Evolutionary conservation across 2,888 invertebrate genomes (phyloP).

Genomic region (Eupithecia dodoneata): DNA sequence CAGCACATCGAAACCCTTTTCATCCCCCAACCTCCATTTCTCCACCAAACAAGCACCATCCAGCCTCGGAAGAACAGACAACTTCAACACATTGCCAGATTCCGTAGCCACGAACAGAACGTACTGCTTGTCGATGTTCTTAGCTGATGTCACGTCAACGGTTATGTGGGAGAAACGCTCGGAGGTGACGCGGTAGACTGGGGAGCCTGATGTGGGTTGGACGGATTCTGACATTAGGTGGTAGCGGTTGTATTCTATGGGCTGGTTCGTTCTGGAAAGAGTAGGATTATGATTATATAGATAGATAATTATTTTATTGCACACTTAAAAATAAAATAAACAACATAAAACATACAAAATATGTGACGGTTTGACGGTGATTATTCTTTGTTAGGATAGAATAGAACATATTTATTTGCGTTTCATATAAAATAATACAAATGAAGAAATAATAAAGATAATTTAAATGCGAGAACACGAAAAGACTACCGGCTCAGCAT

Average conservation of each 20-base stretch:
- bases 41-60: constrained; percentile 93
- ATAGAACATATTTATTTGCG: too few relatives aligned
- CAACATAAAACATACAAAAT: too few relatives aligned
- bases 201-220: constrained; percentile 88
- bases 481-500: too few relatives aligned
- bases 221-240: constrained; percentile 95
- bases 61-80: constrained; percentile 88
- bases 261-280: constrained; percentile 69
- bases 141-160: constrained; percentile 91
- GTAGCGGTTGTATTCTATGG: constrained; percentile 88
- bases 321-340: too few relatives aligned
- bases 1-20: constrained; percentile 82
- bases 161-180: constrained; percentile 91
- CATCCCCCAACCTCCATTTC: constrained; percentile 89
- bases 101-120: constrained; percentile 92
- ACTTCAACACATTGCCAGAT: constrained; percentile 90
- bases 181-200: constrained; percentile 88
- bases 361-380: too few relatives aligned
- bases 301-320: too few relatives aligned
- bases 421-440: too few relatives aligned
- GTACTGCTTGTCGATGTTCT: constrained; percentile 87
- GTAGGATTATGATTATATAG: too few relatives aligned
- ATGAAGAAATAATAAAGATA: too few relatives aligned
- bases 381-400: too few relatives aligned
- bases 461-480: too few relatives aligned